Evolutionary conservation across 2,888 invertebrate species (phyloP), one percentile per base, ranked within the genome.

Genomic region (Caenorhabditis parvicauda): DNA sequence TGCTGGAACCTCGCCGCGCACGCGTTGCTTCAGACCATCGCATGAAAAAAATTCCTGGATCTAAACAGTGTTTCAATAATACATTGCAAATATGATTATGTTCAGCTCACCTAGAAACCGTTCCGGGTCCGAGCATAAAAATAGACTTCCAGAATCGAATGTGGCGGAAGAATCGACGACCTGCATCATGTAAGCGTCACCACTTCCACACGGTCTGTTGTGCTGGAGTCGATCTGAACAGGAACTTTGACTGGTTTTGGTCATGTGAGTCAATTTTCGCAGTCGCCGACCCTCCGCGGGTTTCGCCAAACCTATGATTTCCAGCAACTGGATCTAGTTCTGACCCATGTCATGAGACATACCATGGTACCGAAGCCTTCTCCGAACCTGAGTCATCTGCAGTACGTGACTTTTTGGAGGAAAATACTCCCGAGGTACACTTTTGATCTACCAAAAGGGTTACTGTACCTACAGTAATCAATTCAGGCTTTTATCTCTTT

Each of bases 101-200:
- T n/a, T n/a, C n/a, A n/a, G n/a, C n/a, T n/a, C n/a, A n/a, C n/a
- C n/a, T n/a, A n/a, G n/a, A n/a, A n/a, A n/a, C n/a, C n/a, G n/a
- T n/a, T n/a, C n/a, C n/a, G n/a, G n/a, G n/a, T n/a, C n/a, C n/a
- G n/a, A n/a, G n/a, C n/a, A n/a, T n/a, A n/a, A n/a, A n/a, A n/a
- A n/a, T n/a, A n/a, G n/a, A n/a, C n/a, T 59, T 64, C 46, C 52
- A 78, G 74, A 78, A 80, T 43, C 70, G 81, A 47, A 76, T 81
- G 76, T 81, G 80, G 80, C 63, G 81, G 2, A 81, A 81, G 61
- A 81, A 81, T 45, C 60, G 80, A 9, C 63, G 77, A 7, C 79
- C 79, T 1, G 69, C 75, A 2, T 53, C 55, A 19, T 80, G 81
- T 55, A 60, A 68, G 21, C 62, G 74, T n/a, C 70, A 62, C 28